These are phyloP conservation scores for Coilia nasus DNA, from an alignment of 2,797 vertebrate species.

Conservation along the genomic window DNA sequence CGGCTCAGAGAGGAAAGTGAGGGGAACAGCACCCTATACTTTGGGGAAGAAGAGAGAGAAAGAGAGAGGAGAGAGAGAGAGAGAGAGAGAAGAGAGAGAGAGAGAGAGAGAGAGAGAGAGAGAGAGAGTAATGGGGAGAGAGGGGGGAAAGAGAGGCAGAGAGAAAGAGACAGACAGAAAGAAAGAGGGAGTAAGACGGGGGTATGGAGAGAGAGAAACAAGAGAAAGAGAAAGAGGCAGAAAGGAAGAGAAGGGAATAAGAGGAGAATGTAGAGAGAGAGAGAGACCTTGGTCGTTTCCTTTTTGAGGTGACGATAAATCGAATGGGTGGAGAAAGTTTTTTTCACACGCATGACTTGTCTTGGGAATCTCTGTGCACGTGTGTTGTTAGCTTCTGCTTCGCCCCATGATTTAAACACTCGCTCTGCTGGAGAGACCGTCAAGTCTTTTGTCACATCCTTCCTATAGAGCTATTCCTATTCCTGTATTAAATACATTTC, in stretches of 20 bases:
- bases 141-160: background rate
- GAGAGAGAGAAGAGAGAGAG: background rate
- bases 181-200: too few species aligned
- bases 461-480: background rate
- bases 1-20: background rate
- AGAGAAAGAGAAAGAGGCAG: background rate
- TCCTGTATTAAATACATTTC: background rate
- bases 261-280: background rate
- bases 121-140: too few species aligned
- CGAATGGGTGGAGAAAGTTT: background rate
- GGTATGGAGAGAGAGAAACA: too few species aligned
- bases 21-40: conserved; percentile 4
- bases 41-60: background rate
- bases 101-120: too few species aligned
- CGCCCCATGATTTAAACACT: background rate
- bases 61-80: background rate
- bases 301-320: background rate
- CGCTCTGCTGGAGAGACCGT: background rate
- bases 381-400: background rate
- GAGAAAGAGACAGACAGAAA: too few species aligned
- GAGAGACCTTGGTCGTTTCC: background rate
- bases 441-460: background rate
- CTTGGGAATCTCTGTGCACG: background rate
- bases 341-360: background rate
- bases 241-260: background rate